Base-by-base conservation (phyloP, 1,140 invertebrate genomes). In the Camponotus vicinus region DNA sequence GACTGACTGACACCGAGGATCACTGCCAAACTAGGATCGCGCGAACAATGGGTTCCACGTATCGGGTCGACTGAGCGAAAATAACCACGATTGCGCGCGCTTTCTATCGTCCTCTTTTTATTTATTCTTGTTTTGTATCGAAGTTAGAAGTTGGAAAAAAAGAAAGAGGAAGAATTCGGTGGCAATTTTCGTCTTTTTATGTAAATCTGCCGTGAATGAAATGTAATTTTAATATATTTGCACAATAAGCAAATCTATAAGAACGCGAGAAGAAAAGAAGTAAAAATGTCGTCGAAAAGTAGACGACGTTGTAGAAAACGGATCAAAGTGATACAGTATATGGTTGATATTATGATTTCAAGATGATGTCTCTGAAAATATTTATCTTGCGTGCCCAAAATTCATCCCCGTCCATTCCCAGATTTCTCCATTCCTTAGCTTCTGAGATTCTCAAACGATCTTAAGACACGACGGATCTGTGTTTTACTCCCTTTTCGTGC, bases 11-110 rank as follows among this genome's bases (percentile, higher is more conserved):
- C 90, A 92, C 86, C 92, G 88, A 92, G 91, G 89, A 92, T 92
- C 92, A 91, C 84, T 91, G 92, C 92, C 90, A 93, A 93, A 93
- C 90, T 93, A 92, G 92, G 91, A 92, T 90, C 91, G 92, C 92
- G 69, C 80, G 89, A 92, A 93, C 92, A 93, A 93, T 93, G 90
- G 91, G 88, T 89, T 90, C 89, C 88, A 89, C 89, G 86, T 91
- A 84, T 86, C 89, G 84, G 37, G 63, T 57, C 67, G 87, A 45
- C 86, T 45, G 85, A 57, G 83, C 92, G 87, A 93, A 93, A 93
- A 93, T 93, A 93, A 89, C 91, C 86, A 69, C 86, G 55, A 78
- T 76, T 85, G 87, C 82, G 7, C 45, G 13, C 55, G 55, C 71
- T 90, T 90, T 66, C 83, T 84, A 75, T 70, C 61, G 73, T 40